Evolutionary conservation across 2,888 invertebrate genomes (phyloP).

Genomic region (Noctua janthina): DNA sequence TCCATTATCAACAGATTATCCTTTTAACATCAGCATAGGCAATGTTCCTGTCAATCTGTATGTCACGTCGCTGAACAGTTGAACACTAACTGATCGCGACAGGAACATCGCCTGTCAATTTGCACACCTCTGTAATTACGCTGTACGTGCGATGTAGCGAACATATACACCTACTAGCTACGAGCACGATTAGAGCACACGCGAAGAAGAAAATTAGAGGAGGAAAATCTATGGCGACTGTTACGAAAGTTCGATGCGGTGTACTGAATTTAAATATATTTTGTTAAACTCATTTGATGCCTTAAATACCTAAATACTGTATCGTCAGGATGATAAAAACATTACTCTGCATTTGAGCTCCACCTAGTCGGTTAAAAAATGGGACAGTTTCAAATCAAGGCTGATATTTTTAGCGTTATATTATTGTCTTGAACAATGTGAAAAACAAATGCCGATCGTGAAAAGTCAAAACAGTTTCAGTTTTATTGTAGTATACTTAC

Average conservation of each 20-base stretch:
- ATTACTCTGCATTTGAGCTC: not conserved
- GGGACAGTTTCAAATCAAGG: not conserved
- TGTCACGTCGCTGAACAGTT: conserved; percentile 36
- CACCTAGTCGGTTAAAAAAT: not conserved
- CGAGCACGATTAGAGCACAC: not conserved
- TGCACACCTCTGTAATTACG: conserved; percentile 43
- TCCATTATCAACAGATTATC: not conserved
- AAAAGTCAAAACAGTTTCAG: not conserved
- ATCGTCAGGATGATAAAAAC: not conserved
- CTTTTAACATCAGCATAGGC: not conserved
- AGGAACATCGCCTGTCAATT: conserved; percentile 37
- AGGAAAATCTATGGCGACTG: not conserved
- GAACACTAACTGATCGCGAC: conserved; percentile 30
- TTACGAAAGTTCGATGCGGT: not conserved
- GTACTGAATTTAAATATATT: not conserved
- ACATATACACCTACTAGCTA: not conserved
- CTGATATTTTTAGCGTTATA: not conserved
- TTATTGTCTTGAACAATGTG: not conserved
- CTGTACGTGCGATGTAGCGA: not conserved
- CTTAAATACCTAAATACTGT: not conserved
- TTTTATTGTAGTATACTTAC: not conserved
- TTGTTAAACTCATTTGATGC: not conserved
- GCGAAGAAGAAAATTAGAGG: not conserved
- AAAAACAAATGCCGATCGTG: conserved; percentile 5
- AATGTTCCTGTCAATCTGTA: conserved; percentile 24